Conservation (phyloP, 2,797 vertebrate genomes). For the Rhadinocentrus ornatus region DNA sequence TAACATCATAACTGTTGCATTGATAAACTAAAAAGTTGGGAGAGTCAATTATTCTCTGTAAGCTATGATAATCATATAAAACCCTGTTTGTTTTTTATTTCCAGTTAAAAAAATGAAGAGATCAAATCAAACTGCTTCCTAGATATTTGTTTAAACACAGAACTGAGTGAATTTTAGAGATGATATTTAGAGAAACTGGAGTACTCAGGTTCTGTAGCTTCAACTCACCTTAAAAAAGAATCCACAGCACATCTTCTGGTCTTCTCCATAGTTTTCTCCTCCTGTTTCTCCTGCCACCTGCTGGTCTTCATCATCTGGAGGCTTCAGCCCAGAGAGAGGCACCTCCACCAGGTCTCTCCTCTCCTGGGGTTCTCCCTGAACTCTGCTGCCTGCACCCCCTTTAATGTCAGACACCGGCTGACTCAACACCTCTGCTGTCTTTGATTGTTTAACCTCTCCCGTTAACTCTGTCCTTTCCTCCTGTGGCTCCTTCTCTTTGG, state of each 20-base stretch:
- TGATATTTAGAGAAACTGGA: neutral
- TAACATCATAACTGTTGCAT: neutral
- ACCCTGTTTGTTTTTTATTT: neutral
- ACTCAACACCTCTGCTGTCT: constrained; percentile 81
- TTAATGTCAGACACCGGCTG: constrained; percentile 84
- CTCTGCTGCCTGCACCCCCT: constrained; percentile 69
- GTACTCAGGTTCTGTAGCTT: neutral
- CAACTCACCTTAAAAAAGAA: constrained; percentile 96
- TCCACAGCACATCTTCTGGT: constrained; percentile 97
- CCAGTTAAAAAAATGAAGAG: neutral
- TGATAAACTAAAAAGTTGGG: neutral
- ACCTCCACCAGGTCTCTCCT: constrained; percentile 90
- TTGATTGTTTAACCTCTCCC: constrained; percentile 44
- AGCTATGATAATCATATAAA: neutral
- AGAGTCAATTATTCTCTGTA: neutral
- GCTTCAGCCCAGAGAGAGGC: constrained; percentile 87
- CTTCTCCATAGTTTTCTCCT: constrained; percentile 80
- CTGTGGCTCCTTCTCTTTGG: constrained; percentile 59
- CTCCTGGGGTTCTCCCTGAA: constrained; percentile 54
- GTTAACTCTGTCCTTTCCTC: constrained; percentile 61
- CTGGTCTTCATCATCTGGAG: constrained; percentile 72
- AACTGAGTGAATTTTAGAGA: neutral
- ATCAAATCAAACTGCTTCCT: neutral
- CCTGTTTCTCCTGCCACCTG: constrained; percentile 81
- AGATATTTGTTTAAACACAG: neutral